These are phyloP conservation scores for Eristalis arbustorum DNA, from an alignment of 2,888 invertebrate genomes.

Conservation along the genomic window DNA sequence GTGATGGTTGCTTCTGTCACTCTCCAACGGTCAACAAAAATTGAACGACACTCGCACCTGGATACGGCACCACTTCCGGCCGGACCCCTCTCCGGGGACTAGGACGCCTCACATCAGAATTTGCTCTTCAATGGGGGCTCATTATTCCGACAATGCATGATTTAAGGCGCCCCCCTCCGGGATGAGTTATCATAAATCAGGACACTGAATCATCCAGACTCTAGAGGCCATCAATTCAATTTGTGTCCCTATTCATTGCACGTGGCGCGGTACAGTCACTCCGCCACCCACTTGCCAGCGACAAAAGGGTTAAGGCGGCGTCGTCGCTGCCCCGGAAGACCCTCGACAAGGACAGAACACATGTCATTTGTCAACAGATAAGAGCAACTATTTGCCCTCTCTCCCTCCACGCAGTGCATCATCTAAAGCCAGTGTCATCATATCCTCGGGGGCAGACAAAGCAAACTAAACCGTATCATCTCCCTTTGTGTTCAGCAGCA, in stretches of 20 bases:
- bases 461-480: constrained; percentile 12
- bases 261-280: constrained; percentile 47
- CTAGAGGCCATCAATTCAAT: constrained; percentile 62
- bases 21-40: too few relatives aligned
- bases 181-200: constrained; percentile 48
- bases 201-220: constrained; percentile 44
- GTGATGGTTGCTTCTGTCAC: too few relatives aligned
- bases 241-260: constrained; percentile 52
- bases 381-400: constrained; percentile 15
- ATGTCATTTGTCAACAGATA: constrained; percentile 72
- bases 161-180: constrained; percentile 3
- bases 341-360: constrained; percentile 72
- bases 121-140: neutral
- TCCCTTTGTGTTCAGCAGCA: neutral
- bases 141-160: constrained; percentile 19
- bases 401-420: neutral
- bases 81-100: neutral
- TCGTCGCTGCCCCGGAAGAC: constrained; percentile 38
- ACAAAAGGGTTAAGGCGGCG: constrained; percentile 52
- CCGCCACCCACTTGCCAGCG: constrained; percentile 27
- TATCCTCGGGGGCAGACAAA: neutral
- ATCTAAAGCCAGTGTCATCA: neutral
- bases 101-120: neutral
- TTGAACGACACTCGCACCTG: too few relatives aligned
- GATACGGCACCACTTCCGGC: too few relatives aligned